Evolutionary conservation across 2,797 vertebrate genomes (phyloP).

Genomic region (Lophotriccus pileatus): DNA sequence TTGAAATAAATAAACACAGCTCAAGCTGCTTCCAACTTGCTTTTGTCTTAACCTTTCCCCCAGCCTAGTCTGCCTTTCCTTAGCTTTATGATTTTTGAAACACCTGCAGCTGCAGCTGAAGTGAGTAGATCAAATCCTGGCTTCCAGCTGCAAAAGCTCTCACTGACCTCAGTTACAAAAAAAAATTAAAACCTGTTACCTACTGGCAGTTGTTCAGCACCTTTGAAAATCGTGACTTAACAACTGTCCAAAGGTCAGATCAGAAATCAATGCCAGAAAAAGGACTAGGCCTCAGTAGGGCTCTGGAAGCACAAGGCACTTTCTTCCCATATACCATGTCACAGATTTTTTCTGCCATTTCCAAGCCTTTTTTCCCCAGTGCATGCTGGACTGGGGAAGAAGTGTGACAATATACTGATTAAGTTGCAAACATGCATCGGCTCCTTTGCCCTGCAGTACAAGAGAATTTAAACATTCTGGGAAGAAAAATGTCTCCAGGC

Average conservation of each 20-base stretch:
- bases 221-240: slow-evolving; percentile 29
- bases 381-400: not conserved
- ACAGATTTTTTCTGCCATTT: not conserved
- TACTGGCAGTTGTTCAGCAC: not conserved
- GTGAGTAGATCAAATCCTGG: not conserved
- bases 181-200: not conserved
- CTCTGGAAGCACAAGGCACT: not conserved
- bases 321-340: not conserved
- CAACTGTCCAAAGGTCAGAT: not conserved
- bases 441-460: not conserved
- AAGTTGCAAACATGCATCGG: not conserved
- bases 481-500: slow-evolving; percentile 34
- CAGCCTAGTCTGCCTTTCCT: not conserved
- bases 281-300: not conserved
- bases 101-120: not conserved
- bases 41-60: slow-evolving; percentile 12
- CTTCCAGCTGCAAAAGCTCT: slow-evolving; percentile 17
- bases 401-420: not conserved
- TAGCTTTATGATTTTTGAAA: not conserved
- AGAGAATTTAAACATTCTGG: slow-evolving; percentile 3
- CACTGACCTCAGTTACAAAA: not conserved
- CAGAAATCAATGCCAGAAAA: not conserved
- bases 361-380: not conserved
- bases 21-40: not conserved
- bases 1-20: not conserved